Base-by-base conservation (phyloP, 2,888 invertebrate species). In the Amphipoea oculea region DNA sequence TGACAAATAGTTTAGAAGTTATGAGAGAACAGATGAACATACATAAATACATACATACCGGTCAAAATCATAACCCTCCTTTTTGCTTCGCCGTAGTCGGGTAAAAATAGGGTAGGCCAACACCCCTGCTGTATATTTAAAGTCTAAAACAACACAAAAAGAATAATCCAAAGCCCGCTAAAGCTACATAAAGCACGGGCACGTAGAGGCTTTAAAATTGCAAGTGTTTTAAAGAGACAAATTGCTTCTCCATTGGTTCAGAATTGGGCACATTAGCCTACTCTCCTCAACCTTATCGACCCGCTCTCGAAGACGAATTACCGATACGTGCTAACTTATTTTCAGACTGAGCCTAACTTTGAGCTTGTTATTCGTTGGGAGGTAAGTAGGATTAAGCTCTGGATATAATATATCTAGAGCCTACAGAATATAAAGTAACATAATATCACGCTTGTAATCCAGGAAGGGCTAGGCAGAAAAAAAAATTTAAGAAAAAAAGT, bases 201-300 rank as follows among this genome's bases (percentile, higher is more conserved):
- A 79, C 70, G 70, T 70, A 76, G 29, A 29, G 23, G 62, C 36
- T 75, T 80, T 68, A 75, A 81, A 87, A 78, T 81, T 72, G 57
- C 72, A 72, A 83, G 69, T 73, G 73, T 83, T 85, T 77, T 72
- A 67, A 74, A 79, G 76, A 86, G 82, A 88, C 84, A 86, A 86
- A 87, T 87, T 67, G 76, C 79, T 81, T 73, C 68, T 69, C 77
- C 76, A 82, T 73, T 51, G 76, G 71, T 42, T 48, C 72, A 60
- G 75, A 88, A 88, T 88, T 79, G 89, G 79, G 71, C 82, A 71
- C 76, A 83, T 87, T 83, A 87, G 72, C 82, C 81, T 76, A 67
- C 72, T 78, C 81, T 81, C 82, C 82, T 73, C 85, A 86, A 82
- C 82, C 81, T 82, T 82, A 88, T 88, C 87, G 87, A 79, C 70